A percentile compares a stretch with the other conserved stretches of the same genome.
phyloP scores from a whole-genome alignment of 1,140 invertebrate genomes.

The Glomeris maerens region DNA sequence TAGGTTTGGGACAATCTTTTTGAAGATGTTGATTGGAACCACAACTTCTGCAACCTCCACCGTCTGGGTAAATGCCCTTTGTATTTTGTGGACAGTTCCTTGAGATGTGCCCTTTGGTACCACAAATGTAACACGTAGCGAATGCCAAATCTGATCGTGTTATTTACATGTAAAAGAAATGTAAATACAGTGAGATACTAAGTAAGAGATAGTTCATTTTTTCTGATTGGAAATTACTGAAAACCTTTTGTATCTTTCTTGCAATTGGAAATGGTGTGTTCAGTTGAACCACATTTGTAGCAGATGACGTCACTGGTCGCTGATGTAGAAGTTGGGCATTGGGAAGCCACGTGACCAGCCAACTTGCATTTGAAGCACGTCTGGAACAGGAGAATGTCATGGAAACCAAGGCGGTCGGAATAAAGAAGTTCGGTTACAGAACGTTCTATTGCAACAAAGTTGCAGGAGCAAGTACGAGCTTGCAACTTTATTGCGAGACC shows the following conservation, averaged over 20 bases:
- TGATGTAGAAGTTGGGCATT: conserved; percentile 27
- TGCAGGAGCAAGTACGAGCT: no score
- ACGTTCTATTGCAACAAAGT: no score
- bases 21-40: conserved; percentile 71
- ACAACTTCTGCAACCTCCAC: conserved; percentile 64
- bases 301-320: conserved; percentile 44
- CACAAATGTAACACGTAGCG: conserved; percentile 70
- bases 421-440: no score
- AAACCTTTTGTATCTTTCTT: conserved; percentile 40
- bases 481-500: no score
- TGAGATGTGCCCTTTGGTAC: conserved; percentile 64
- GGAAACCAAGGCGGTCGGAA: no score
- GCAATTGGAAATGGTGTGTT: conserved; percentile 63
- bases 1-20: conserved; percentile 57
- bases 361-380: neutral
- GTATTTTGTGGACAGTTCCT: conserved; percentile 71
- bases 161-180: conserved; percentile 12
- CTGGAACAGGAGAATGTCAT: no score
- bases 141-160: conserved; percentile 51
- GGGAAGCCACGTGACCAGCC: neutral
- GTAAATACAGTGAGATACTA: conserved; percentile 7
- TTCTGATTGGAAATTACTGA: conserved; percentile 7
- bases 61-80: conserved; percentile 72
- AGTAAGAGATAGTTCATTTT: neutral
- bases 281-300: conserved; percentile 70